Evolutionary conservation across 2,888 invertebrate species (phyloP).

Genomic region (Ochlodes sylvanus): DNA sequence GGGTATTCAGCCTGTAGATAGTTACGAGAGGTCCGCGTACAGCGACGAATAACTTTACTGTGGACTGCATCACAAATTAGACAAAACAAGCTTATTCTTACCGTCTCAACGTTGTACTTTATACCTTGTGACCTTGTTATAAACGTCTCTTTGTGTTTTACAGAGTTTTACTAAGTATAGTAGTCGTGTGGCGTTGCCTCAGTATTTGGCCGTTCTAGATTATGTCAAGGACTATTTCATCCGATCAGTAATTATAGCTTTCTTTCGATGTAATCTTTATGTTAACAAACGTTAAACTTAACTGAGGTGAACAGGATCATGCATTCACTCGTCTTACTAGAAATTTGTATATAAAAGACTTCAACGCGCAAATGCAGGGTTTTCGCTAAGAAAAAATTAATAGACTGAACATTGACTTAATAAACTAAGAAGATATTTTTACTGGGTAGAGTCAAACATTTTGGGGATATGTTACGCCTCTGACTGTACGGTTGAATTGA

Average conservation of each 20-base stretch:
- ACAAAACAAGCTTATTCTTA: slow-evolving; percentile 48
- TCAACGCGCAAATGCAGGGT: slow-evolving; percentile 6
- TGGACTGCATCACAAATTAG: slow-evolving; percentile 69
- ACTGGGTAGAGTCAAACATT: no score
- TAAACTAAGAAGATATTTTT: no score
- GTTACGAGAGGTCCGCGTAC: slow-evolving; percentile 70
- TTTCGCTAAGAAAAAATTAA: no score
- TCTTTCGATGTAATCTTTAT: slow-evolving; percentile 55
- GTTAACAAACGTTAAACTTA: neutral
- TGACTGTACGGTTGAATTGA: no score
- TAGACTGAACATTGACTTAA: no score
- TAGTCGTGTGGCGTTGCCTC: slow-evolving; percentile 51
- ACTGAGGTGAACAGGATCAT: neutral
- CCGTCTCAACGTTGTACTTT: slow-evolving; percentile 38
- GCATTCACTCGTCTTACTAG: neutral
- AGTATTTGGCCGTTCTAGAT: slow-evolving; percentile 65
- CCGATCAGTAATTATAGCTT: slow-evolving; percentile 60
- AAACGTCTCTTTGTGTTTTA: slow-evolving; percentile 43
- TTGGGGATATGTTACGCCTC: no score
- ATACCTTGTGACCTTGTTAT: slow-evolving; percentile 37
- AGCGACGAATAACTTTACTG: slow-evolving; percentile 66
- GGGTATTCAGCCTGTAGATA: slow-evolving; percentile 67
- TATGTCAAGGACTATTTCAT: slow-evolving; percentile 78
- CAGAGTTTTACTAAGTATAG: slow-evolving; percentile 25
- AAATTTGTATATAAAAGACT: slow-evolving; percentile 8